These are phyloP conservation scores for Malurus elegans DNA, from an alignment of 2,113 vertebrate species.

Conservation along the genomic window DNA sequence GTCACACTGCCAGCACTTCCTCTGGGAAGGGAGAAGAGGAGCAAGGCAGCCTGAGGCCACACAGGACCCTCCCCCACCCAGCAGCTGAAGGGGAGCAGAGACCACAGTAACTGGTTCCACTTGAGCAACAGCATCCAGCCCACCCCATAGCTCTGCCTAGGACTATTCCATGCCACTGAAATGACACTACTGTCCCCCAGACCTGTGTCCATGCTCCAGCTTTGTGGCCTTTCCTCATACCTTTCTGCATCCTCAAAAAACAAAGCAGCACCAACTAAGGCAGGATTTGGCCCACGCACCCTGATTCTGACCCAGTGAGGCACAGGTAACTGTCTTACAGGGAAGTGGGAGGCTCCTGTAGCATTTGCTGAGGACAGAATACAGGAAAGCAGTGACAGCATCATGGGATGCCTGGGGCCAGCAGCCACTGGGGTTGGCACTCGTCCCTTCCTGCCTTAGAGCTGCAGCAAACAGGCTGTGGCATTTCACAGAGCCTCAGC, in stretches of 20 bases:
- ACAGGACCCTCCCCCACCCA: neutral
- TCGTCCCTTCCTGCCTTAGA: neutral
- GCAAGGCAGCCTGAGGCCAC: neutral
- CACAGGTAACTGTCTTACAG: neutral
- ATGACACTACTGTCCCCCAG: neutral
- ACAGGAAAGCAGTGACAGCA: neutral
- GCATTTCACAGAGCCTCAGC: neutral
- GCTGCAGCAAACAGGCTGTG: neutral
- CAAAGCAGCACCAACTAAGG: neutral
- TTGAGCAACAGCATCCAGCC: neutral
- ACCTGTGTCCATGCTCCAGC: neutral
- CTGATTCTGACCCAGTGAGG: neutral
- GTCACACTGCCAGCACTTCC: neutral
- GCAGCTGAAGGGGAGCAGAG: neutral
- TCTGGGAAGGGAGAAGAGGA: neutral
- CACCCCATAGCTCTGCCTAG: neutral
- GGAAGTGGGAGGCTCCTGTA: neutral
- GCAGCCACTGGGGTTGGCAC: neutral
- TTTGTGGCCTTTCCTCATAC: fast-evolving
- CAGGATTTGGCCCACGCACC: fast-evolving
- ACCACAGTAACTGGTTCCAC: neutral
- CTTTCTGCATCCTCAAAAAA: neutral
- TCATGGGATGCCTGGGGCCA: neutral
- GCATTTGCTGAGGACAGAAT: fast-evolving
- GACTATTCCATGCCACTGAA: neutral